Evolutionary conservation across 2,113 vertebrate genomes (phyloP).

Genomic region (Plotosus lineatus): DNA sequence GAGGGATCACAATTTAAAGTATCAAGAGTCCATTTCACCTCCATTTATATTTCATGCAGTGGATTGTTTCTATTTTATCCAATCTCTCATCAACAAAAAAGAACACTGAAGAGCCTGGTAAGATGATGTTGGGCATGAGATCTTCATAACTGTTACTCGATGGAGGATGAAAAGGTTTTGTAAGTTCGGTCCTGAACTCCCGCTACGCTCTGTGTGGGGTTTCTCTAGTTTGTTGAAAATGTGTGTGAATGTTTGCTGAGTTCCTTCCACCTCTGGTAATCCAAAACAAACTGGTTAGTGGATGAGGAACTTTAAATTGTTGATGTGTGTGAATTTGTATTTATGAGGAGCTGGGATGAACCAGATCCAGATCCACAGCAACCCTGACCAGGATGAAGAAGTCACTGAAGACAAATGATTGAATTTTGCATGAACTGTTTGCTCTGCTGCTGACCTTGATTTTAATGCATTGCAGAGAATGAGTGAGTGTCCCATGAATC

Average conservation of each 20-base stretch:
- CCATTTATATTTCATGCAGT: background rate
- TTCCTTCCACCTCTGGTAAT: background rate
- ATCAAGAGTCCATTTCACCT: background rate
- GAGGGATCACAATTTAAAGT: too few species aligned
- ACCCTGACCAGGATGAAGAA: background rate
- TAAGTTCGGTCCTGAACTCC: background rate
- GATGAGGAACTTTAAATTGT: background rate
- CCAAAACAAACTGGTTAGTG: background rate
- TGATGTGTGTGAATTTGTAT: background rate
- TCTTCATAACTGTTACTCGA: background rate
- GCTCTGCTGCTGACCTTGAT: slow-evolving; percentile 45
- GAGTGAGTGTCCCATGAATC: slow-evolving; percentile 44
- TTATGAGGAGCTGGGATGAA: background rate
- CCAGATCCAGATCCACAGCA: background rate
- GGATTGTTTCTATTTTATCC: background rate
- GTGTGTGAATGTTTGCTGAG: background rate
- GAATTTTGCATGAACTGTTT: slow-evolving; percentile 28
- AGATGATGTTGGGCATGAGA: background rate
- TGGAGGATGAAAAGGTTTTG: background rate
- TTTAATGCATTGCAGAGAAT: slow-evolving; percentile 46
- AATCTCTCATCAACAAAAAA: background rate
- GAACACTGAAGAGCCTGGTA: background rate
- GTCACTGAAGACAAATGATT: background rate
- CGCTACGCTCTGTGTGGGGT: background rate
- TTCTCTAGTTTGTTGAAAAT: background rate